These are phyloP conservation scores for Patella depressa DNA, from an alignment of 2,888 invertebrate genomes.

Conservation along the genomic window DNA sequence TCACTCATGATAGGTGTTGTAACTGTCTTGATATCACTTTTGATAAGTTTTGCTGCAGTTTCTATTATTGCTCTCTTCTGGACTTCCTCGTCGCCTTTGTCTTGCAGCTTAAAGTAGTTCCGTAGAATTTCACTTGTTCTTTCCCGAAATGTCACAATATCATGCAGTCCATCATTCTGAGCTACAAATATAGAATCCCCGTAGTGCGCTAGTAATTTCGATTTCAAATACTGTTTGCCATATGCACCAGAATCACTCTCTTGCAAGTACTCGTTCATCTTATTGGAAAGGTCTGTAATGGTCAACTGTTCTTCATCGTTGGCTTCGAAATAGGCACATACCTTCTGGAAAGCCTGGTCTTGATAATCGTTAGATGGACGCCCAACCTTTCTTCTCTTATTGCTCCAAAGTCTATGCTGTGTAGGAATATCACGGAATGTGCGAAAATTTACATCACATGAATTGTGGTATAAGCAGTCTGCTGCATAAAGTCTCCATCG, in stretches of 20 bases:
- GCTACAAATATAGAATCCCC: too few relatives aligned
- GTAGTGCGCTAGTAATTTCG: too few relatives aligned
- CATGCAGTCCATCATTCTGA: too few relatives aligned
- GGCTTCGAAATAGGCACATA: too few relatives aligned
- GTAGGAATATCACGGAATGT: neutral
- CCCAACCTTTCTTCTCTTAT: too few relatives aligned
- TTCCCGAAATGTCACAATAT: conserved; percentile 34
- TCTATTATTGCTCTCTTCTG: conserved; percentile 34
- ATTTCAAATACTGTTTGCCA: too few relatives aligned
- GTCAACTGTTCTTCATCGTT: too few relatives aligned
- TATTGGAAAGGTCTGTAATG: too few relatives aligned
- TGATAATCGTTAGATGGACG: too few relatives aligned
- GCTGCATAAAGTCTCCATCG: neutral
- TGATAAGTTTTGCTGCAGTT: conserved; percentile 44
- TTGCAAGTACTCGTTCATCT: too few relatives aligned
- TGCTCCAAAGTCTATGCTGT: neutral
- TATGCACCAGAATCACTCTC: too few relatives aligned
- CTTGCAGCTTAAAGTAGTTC: conserved; percentile 27
- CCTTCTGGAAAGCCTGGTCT: too few relatives aligned
- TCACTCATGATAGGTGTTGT: conserved; percentile 13
- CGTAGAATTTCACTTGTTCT: conserved; percentile 35
- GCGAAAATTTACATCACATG: neutral
- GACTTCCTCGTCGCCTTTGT: conserved; percentile 25
- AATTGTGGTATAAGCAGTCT: neutral
- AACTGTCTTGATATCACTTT: conserved; percentile 42